Base-by-base conservation (phyloP, 2,113 vertebrate genomes). In the Xiphias gladius region DNA sequence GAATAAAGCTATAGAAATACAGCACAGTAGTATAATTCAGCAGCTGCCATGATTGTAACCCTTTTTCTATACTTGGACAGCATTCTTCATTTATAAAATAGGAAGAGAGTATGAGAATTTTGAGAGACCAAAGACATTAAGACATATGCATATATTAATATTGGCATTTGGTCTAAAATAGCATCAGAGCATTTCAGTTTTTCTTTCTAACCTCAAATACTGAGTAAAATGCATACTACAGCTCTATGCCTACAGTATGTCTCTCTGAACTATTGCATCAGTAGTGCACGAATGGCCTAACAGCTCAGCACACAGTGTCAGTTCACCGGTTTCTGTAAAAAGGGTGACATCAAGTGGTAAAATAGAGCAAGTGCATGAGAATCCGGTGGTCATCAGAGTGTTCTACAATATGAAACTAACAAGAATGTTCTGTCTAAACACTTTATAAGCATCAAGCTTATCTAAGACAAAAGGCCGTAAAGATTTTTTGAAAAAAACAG, bases 281-380 rank as follows among this genome's bases (percentile, higher is more conserved):
- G 59, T 26, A 48, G 26, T 0, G 0, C 6, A 14, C 9, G n/a
- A 50, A 28, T 65, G 20, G 48, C 43, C 28, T 11, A 20, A 39
- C 16, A 32, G 22, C 43, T 71, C n/a, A 52, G 48, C 1, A 30
- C 20, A 24, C 14, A 57, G 50, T 68, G 55, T 73, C 64, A 52
- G 10, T 19, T 55, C 32, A 54, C 41, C 41, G 6, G 24, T 85
- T 78, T 89, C 50, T 86, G 41, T 64, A 48, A 37, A 75, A 80
- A 87, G 81, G 48, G 78, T 55, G 91, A 89, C 92, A 91, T 74
- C 94, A 63, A 87, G 93, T 94, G 93, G 91, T 69, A 12, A 81
- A 72, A 74, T 1, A 9, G 55, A 50, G 85, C 32, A 90, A 81
- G 43, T 88, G 65, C 92, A 89, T 3, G 22, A 11, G 1, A 35